Evolutionary conservation across 2,113 vertebrate species (phyloP).

Genomic region (Trochalopteron elliotii): DNA sequence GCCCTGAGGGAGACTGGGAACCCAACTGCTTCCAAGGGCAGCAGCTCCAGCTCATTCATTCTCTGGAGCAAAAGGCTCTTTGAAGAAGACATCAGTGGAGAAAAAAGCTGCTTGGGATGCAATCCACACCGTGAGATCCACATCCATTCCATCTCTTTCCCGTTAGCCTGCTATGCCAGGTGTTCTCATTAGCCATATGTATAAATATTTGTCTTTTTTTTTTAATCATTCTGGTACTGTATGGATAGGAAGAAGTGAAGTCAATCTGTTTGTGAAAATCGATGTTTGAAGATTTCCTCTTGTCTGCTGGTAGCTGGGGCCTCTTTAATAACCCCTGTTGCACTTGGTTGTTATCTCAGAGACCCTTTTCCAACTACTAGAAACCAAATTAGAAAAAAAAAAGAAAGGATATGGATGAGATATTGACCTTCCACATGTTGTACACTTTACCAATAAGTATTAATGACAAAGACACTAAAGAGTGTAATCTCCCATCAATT

Average conservation of each 20-base stretch:
- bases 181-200: constrained; percentile 69
- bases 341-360: not conserved
- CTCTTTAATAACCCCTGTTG: constrained; percentile 14
- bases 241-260: constrained; percentile 56
- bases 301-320: not conserved
- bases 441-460: constrained; percentile 30
- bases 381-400: not conserved
- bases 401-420: not conserved
- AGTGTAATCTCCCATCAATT: constrained; percentile 54
- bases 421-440: constrained; percentile 29
- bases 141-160: constrained; percentile 27
- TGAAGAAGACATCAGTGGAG: not conserved
- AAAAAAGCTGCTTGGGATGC: not conserved
- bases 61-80: not conserved
- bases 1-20: not conserved
- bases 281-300: constrained; percentile 12
- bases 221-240: constrained; percentile 53
- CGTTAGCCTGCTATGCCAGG: constrained; percentile 66
- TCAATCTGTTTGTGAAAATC: constrained; percentile 43
- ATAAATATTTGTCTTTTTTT: constrained; percentile 73
- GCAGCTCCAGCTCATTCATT: not conserved
- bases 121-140: not conserved
- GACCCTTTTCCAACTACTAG: not conserved
- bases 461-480: constrained; percentile 53
- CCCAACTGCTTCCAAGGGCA: not conserved